A percentile compares a stretch with the other conserved stretches of the same genome.
Evolutionary conservation across 2,113 vertebrate species (phyloP).

Genomic region (Nansenia antarctica): DNA sequence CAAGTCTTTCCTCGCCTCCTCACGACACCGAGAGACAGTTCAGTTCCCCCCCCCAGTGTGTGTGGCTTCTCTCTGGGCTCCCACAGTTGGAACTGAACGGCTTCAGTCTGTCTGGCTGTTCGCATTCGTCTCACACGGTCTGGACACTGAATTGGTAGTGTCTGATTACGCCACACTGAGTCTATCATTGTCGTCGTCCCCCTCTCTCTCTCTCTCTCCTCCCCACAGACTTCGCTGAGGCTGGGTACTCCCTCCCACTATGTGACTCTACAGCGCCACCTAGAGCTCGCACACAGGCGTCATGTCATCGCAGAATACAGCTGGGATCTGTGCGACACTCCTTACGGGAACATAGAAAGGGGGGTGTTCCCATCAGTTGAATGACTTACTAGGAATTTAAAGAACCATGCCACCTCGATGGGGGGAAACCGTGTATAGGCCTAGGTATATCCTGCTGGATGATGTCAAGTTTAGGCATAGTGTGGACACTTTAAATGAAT

Average conservation of each 20-base stretch:
- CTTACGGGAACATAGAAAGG: neutral
- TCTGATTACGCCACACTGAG: slow-evolving; percentile 26
- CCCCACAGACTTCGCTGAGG: slow-evolving; percentile 30
- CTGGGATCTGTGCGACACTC: neutral
- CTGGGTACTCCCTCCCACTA: slow-evolving; percentile 10
- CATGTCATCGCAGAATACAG: slow-evolving; percentile 61
- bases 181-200: slow-evolving; percentile 38
- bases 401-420: no score
- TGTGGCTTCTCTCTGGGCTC: slow-evolving; percentile 27
- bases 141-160: slow-evolving; percentile 25
- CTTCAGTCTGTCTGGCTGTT: neutral
- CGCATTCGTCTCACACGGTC: slow-evolving; percentile 14
- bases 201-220: slow-evolving; percentile 56
- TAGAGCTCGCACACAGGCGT: slow-evolving; percentile 29
- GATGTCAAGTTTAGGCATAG: no score
- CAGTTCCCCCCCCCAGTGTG: slow-evolving; percentile 6
- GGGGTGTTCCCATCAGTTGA: neutral
- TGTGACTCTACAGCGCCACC: slow-evolving; percentile 73
- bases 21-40: slow-evolving; percentile 22
- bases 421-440: no score
- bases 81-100: slow-evolving; percentile 11
- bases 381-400: no score
- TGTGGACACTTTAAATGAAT: no score
- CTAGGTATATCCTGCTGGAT: no score
- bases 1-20: slow-evolving; percentile 38